Conservation (phyloP, 2,113 vertebrate species). For the Lynx canadensis region DNA sequence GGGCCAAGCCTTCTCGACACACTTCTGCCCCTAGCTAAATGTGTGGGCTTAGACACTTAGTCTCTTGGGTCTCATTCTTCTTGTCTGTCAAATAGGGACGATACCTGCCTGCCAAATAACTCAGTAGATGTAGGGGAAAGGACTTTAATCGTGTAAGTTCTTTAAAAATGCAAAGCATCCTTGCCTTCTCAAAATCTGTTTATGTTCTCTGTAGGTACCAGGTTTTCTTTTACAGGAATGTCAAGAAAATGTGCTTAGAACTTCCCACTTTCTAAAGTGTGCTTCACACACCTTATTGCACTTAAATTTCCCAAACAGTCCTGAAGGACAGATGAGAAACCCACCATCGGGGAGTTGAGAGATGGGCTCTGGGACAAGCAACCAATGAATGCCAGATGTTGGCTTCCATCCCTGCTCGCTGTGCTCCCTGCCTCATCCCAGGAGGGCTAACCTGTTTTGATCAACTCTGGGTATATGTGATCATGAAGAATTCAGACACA, state of each 20-base stretch:
- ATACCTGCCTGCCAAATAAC: background rate
- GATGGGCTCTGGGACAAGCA: background rate
- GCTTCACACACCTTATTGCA: background rate
- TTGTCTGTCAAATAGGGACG: background rate
- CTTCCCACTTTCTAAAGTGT: slow-evolving; percentile 3
- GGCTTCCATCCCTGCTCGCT: background rate
- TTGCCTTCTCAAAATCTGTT: background rate
- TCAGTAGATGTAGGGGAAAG: background rate
- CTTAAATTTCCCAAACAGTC: background rate
- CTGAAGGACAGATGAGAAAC: background rate
- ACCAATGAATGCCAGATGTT: background rate
- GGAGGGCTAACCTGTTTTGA: background rate
- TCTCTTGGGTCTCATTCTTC: background rate
- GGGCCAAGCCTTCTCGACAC: background rate
- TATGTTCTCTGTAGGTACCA: background rate
- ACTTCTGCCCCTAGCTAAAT: background rate
- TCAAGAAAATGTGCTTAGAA: background rate
- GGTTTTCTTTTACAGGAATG: background rate
- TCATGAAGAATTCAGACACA: background rate
- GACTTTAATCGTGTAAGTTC: background rate
- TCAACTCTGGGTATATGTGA: background rate
- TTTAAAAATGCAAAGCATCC: background rate
- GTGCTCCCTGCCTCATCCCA: background rate
- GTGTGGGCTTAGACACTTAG: background rate
- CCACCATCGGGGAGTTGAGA: background rate